phyloP scores from a whole-genome alignment of 2,797 vertebrate species.

The Nannoperca australis region DNA sequence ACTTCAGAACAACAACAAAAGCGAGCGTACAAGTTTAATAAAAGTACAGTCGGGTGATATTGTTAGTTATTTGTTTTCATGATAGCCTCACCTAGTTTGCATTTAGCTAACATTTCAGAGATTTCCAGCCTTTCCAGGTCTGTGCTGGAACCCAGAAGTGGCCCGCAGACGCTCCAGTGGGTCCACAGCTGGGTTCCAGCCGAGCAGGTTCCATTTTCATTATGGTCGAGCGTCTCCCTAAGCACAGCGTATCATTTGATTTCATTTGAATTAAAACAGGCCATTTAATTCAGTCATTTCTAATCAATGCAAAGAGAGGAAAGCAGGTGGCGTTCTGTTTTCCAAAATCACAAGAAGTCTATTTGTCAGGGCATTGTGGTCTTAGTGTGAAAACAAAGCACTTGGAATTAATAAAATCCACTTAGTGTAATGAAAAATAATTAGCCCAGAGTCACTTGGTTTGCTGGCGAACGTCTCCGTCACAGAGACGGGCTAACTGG shows the following conservation, averaged over 20 bases:
- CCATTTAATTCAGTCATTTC: slow-evolving; percentile 79
- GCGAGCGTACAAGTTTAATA: neutral
- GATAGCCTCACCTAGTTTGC: neutral
- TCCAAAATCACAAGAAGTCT: slow-evolving; percentile 59
- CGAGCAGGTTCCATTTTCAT: slow-evolving; percentile 75
- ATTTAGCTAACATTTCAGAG: slow-evolving; percentile 18
- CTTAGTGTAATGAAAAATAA: slow-evolving; percentile 65
- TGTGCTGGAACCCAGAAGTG: slow-evolving; percentile 47
- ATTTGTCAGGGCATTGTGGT: slow-evolving; percentile 64
- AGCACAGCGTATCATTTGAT: slow-evolving; percentile 78
- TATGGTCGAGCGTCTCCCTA: slow-evolving; percentile 65
- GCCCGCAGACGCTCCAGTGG: slow-evolving; percentile 51
- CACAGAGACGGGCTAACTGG: slow-evolving; percentile 3
- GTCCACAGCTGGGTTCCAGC: slow-evolving; percentile 79
- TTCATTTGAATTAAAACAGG: slow-evolving; percentile 78
- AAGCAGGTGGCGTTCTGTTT: slow-evolving; percentile 77
- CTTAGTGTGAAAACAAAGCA: slow-evolving; percentile 68
- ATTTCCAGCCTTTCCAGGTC: slow-evolving; percentile 43
- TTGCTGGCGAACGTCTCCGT: slow-evolving; percentile 44
- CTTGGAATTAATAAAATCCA: slow-evolving; percentile 68
- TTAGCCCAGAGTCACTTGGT: slow-evolving; percentile 43
- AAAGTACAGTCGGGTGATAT: neutral
- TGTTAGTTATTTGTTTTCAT: neutral
- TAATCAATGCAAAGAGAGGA: slow-evolving; percentile 72
- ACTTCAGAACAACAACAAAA: neutral